A percentile compares a stretch with the other conserved stretches of the same genome.
These are phyloP conservation scores for Zosterops japonicus DNA, from an alignment of 2,113 vertebrate species.

Conservation along the genomic window DNA sequence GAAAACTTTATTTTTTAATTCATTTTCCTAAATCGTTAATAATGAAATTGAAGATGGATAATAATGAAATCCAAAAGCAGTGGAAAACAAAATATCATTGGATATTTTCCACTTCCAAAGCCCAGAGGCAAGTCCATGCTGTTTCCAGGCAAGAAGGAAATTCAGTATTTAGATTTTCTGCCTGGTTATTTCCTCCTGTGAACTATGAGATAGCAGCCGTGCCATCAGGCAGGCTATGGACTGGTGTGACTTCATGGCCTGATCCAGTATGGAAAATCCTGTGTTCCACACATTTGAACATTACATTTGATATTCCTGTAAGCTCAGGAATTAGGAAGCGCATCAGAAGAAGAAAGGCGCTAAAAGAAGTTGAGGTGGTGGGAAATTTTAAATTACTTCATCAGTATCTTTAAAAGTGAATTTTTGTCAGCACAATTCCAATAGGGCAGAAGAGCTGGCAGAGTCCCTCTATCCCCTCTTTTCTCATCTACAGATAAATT, in stretches of 20 bases:
- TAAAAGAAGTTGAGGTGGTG: background rate
- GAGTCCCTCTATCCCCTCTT: background rate
- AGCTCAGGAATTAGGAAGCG: background rate
- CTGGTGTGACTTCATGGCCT: background rate
- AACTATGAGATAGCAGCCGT: accelerated
- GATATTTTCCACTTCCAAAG: background rate
- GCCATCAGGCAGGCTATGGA: background rate
- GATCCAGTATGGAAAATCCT: background rate
- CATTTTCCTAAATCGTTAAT: background rate
- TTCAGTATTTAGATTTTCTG: background rate
- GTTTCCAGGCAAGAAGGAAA: background rate
- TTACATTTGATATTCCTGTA: background rate
- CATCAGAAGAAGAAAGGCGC: background rate
- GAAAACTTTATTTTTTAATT: background rate
- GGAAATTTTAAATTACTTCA: background rate
- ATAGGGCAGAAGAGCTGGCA: background rate
- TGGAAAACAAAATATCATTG: background rate
- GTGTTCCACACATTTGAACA: constrained; percentile 11
- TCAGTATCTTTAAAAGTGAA: background rate
- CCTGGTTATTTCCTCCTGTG: background rate
- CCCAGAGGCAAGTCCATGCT: background rate
- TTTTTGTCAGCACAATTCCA: background rate
- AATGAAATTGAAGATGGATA: background rate
- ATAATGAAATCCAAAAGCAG: background rate
- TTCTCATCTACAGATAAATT: background rate